Evolutionary conservation across 2,113 vertebrate genomes (phyloP), one percentile per base, ranked within the genome.

Genomic region (Eudyptes chrysolophus): DNA sequence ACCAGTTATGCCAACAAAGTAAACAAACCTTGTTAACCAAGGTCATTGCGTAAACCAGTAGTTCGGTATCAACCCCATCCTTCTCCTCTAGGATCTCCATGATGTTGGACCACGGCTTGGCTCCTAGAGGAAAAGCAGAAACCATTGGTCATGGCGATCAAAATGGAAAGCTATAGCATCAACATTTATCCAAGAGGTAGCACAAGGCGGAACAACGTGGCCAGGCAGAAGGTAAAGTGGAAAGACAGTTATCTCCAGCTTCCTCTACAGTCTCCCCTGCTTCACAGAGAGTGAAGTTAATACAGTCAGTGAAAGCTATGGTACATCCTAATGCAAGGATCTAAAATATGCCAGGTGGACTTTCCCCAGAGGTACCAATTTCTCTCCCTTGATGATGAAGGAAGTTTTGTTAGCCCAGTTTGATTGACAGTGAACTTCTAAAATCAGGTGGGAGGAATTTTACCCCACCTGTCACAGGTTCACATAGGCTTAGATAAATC

Each of bases 61-160:
- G 98, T 66, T 99, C 99, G 0, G 99, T 99, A 94, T 99, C 99
- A 84, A 99, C 98, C 10, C 99, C 99, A 90, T 99, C 99, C 94
- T 99, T 99, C 96, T 99, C 99, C 65, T 99, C 99, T 95, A 99
- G 97, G 80, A 99, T 99, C 97, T 99, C 99, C 98, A 99, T 99
- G 92, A 99, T 93, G 84, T 99, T 99, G 81, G 99, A 99, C 99
- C 99, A 99, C 32, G 97, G 97, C 87, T 99, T 99, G 93, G 97
- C 97, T 83, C 98, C 99, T 99, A 97, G 8, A 86, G 78, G 26
- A 62, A 94, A 97, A 96, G 34, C 64, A 98, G 91, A 97, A 96
- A 89, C 48, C 29, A 80, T 92, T 69, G 86, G 77, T 88, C 75
- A 93, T 1, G 1, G 29, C 17, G 48, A 89, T 36, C 62, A 61